A percentile compares a stretch with the other conserved stretches of the same genome.
Conservation (phyloP, 1,140 invertebrate species). For the Diuraphis noxia region DNA sequence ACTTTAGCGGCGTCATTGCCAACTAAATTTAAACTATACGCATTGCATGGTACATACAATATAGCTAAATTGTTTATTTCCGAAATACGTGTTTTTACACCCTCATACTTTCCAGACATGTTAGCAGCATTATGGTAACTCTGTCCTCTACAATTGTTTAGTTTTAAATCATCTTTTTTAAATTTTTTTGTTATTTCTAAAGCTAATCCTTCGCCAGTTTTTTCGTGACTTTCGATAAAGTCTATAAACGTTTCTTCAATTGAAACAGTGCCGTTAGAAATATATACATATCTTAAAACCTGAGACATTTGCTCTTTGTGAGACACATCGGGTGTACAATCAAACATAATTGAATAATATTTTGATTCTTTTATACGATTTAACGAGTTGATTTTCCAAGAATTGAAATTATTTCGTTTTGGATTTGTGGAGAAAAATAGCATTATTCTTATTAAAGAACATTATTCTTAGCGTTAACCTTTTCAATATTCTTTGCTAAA, state of each 20-base stretch:
- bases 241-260: neutral
- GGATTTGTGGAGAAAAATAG: neutral
- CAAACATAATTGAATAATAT: slow-evolving; percentile 56
- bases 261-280: neutral
- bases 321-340: slow-evolving; percentile 54
- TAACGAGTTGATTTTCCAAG: neutral
- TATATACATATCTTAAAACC: neutral
- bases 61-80: slow-evolving; percentile 39
- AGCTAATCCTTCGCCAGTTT: slow-evolving; percentile 1
- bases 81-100: slow-evolving; percentile 57
- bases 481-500: neutral
- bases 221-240: neutral
- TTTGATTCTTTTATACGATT: slow-evolving; percentile 51
- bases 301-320: slow-evolving; percentile 52
- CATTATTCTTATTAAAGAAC: too few relatives aligned
- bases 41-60: slow-evolving; percentile 55
- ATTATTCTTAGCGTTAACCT: neutral
- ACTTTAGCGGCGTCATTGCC: slow-evolving; percentile 35
- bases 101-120: slow-evolving; percentile 58
- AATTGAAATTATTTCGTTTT: slow-evolving; percentile 5
- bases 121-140: slow-evolving; percentile 58
- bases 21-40: slow-evolving; percentile 55
- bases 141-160: slow-evolving; percentile 56
- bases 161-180: slow-evolving; percentile 8
- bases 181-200: neutral